These are phyloP conservation scores for Phlogophora meticulosa DNA, from an alignment of 2,888 invertebrate species.

Conservation along the genomic window DNA sequence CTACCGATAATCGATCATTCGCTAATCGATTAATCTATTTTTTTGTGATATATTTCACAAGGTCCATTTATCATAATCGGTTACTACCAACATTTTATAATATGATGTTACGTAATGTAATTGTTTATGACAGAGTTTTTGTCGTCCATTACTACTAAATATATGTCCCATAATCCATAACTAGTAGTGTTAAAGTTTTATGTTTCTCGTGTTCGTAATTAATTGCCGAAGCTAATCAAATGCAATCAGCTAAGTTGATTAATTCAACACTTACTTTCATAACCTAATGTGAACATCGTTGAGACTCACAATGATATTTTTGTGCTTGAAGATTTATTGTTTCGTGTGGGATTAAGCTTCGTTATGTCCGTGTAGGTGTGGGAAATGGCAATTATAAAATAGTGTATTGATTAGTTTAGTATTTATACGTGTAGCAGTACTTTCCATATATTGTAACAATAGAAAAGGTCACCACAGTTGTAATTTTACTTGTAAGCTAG, in stretches of 20 bases:
- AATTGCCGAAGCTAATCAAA: constrained; percentile 35
- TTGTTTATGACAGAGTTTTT: constrained; percentile 18
- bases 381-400: constrained; percentile 1
- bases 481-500: background rate
- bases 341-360: constrained; percentile 13
- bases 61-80: constrained; percentile 47
- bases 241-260: constrained; percentile 31
- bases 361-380: constrained; percentile 4
- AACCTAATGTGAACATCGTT: no score
- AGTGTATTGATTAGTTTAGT: background rate
- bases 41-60: constrained; percentile 28
- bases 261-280: constrained; percentile 41
- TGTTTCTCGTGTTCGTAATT: constrained; percentile 7
- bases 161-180: no score
- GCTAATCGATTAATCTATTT: constrained; percentile 43
- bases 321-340: constrained; percentile 33
- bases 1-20: constrained; percentile 55
- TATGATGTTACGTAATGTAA: constrained; percentile 18
- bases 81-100: constrained; percentile 15
- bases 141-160: background rate
- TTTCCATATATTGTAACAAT: background rate
- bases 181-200: constrained; percentile 35
- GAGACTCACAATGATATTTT: constrained; percentile 32
- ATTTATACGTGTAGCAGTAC: background rate
- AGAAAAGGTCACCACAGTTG: background rate